Evolutionary conservation across 2,888 invertebrate genomes (phyloP).

Genomic region (Anoncus sp.): DNA sequence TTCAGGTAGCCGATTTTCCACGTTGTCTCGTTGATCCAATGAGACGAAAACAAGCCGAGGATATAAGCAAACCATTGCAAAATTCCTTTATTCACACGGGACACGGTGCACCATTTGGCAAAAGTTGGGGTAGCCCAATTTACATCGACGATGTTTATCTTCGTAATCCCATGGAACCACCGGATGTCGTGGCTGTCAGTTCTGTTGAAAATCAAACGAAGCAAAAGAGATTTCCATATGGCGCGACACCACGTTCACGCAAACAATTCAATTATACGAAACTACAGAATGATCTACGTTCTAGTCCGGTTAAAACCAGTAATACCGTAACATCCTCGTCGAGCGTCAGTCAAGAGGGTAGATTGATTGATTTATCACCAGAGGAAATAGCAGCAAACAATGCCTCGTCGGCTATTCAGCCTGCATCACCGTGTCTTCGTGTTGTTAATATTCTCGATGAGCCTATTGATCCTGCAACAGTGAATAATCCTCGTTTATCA

Average conservation of each 20-base stretch:
- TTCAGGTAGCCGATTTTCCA: constrained; percentile 95
- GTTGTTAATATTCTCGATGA: constrained; percentile 81
- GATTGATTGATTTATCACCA: constrained; percentile 90
- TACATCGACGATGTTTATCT: constrained; percentile 92
- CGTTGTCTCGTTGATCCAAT: constrained; percentile 90
- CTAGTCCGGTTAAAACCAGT: constrained; percentile 79
- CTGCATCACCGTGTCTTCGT: constrained; percentile 71
- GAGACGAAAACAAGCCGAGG: constrained; percentile 87
- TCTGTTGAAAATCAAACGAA: constrained; percentile 81
- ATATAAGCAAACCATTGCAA: constrained; percentile 91
- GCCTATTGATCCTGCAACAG: constrained; percentile 75
- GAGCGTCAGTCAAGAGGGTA: constrained; percentile 85
- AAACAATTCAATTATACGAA: constrained; percentile 94
- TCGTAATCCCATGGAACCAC: constrained; percentile 90
- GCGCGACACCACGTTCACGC: constrained; percentile 80
- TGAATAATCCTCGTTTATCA: constrained; percentile 3
- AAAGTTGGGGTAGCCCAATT: constrained; percentile 93
- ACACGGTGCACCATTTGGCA: constrained; percentile 89
- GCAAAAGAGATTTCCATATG: constrained; percentile 82
- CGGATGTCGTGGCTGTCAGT: constrained; percentile 85
- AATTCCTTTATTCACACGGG: constrained; percentile 94
- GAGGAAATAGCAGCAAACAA: constrained; percentile 82
- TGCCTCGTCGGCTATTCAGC: constrained; percentile 62
- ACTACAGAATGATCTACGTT: constrained; percentile 88
- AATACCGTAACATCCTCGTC: constrained; percentile 76